Evolutionary conservation across 2,888 invertebrate genomes (phyloP), one percentile per base, ranked within the genome.

Genomic region (Ennomos quercinarius): DNA sequence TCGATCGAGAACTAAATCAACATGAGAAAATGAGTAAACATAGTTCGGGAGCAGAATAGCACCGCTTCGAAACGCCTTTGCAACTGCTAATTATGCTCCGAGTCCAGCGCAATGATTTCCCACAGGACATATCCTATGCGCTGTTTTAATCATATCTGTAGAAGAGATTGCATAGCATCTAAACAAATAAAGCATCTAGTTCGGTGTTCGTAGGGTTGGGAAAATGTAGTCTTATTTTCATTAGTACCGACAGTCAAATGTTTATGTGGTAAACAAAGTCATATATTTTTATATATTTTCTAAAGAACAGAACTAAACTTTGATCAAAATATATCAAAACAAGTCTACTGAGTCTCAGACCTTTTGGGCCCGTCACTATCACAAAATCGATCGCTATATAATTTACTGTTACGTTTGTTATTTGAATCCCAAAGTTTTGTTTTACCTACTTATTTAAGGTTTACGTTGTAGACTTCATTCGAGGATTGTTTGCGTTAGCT

Each of bases 141-240:
- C 77, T 80, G 87, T 87, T 91, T 91, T 91, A 91, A 91, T 92
- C 90, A 91, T 91, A 91, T 86, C 87, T 88, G 75, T 76, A 79
- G 83, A 83, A 84, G 89, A 89, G 90, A 89, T 89, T 90, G 91
- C 88, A 90, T 5, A 27, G 27, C 27, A 27, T 85, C 84, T 77
- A 83, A 83, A 91, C 90, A 89, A 91, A 91, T 87, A 89, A 78
- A 43, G 64, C 61, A n/a, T 36, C 46, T 10, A 37, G 17, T 9
- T 10, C 13, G n/a, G 9, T 38, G 17, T 17, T 17, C 10, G 10
- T 59, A 59, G 63, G 37, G 63, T 37, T 46, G 61, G 11, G 53
- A 49, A 38, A 44, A 44, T 44, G 12, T 40, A 2, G 10, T n/a
- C 12, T 45, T 37, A 10, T 6, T 27, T 17, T 17, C 4, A 17